Evolutionary conservation across 2,113 vertebrate species (phyloP).

Genomic region (Otocyon megalotis): DNA sequence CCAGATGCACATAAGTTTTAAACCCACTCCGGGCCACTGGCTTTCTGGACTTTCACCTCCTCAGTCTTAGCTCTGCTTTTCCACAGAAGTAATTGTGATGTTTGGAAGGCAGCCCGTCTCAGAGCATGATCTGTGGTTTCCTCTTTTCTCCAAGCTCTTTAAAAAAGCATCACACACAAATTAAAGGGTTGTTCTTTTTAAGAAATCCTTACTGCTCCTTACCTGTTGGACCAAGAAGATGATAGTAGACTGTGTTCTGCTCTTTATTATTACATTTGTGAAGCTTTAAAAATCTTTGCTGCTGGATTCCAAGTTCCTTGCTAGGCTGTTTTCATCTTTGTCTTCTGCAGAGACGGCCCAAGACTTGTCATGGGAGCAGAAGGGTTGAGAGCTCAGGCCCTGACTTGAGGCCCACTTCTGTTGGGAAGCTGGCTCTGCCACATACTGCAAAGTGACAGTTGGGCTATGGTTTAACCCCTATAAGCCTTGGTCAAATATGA

Average conservation of each 20-base stretch:
- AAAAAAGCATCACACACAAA: background rate
- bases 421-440: background rate
- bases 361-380: background rate
- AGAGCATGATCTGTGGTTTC: slow-evolving; percentile 29
- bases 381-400: background rate
- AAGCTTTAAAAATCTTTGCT: background rate
- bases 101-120: slow-evolving; percentile 61
- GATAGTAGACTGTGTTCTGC: background rate
- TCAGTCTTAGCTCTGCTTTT: slow-evolving; percentile 9
- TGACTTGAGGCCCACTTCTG: background rate
- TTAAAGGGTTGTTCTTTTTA: slow-evolving; percentile 47
- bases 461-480: background rate
- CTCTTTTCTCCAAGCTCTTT: slow-evolving; percentile 44
- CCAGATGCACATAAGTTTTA: slow-evolving; percentile 54
- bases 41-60: slow-evolving; percentile 38
- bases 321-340: background rate
- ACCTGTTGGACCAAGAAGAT: background rate
- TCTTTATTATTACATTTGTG: background rate
- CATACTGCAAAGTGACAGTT: background rate
- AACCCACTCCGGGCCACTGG: background rate
- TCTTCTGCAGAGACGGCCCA: background rate
- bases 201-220: slow-evolving; percentile 35
- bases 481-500: slow-evolving; percentile 12
- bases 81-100: slow-evolving; percentile 46
- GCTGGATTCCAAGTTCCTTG: background rate